Base-by-base conservation (phyloP, 1,140 invertebrate species). In the Ostrea edulis region DNA sequence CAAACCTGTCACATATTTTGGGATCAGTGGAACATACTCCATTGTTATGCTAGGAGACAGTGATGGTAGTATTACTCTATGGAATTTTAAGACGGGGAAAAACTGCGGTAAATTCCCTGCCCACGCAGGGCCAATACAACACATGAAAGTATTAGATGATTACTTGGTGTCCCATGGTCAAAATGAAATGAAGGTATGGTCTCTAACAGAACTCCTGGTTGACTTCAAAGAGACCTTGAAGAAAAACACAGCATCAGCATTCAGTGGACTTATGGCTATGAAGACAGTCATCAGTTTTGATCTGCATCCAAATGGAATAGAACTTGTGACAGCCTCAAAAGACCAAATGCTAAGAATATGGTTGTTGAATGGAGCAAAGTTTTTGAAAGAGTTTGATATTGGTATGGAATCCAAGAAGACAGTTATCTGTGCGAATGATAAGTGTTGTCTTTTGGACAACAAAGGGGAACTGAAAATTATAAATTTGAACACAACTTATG, bases 11-110 rank as follows among this genome's bases (percentile, higher is more conserved):
- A 77, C 85, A 25, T 82, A 83, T 14, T 87, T 91, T 53, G 82
- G 86, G n/a, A 86, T 92, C n/a, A 83, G 83, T 14, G 92, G 92
- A 91, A 90, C 91, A 44, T 68, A 92, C 53, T 65, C 89, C 55
- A 53, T 89, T 14, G 88, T 89, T 11, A 54, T 93, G 20, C 53
- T 92, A 52, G 89, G 90, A 5, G 90, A 92, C 55, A n/a, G 52
- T 20, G 84, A 86, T 25, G 90, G 92, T 22, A 62, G 87, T 20
- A 88, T 93, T 12, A 87, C 51, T 29, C 9, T 92, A 20, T 93
- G 90, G 62, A 91, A 90, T 58, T 44, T 68, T 14, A 83, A 83
- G 9, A 85, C 77, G 20, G 85, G 89, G 4, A 65, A 84, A 52
- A 83, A 84, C 35, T 35, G 83, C 20, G 90, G 90, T 25, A 53